Percentiles rank a stretch among this genome's conserved stretches.
Evolutionary conservation across 2,113 vertebrate species (phyloP).

Genomic region (Pygoscelis adeliae): DNA sequence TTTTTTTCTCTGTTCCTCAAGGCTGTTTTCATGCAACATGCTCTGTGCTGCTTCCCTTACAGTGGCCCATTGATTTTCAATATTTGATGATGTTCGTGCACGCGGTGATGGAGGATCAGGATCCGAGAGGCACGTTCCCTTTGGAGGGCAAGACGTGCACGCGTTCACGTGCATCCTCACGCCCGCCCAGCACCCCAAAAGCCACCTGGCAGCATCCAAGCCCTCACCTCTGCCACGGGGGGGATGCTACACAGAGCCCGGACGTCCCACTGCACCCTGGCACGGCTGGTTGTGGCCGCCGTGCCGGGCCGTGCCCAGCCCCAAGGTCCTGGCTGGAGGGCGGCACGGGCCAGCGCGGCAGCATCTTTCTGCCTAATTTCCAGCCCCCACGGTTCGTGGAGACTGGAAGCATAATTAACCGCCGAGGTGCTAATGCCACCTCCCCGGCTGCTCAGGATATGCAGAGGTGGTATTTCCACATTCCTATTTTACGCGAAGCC

Average conservation of each 20-base stretch:
- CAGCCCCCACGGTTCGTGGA: neutral
- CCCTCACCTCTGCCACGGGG: neutral
- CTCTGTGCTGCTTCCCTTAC: neutral
- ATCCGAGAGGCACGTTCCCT: fast-evolving
- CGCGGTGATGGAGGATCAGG: fast-evolving
- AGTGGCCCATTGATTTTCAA: neutral
- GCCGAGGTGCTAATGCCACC: fast-evolving
- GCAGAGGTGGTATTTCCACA: neutral
- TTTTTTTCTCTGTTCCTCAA: neutral
- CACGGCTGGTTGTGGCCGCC: neutral
- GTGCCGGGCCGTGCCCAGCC: neutral
- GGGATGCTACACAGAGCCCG: neutral
- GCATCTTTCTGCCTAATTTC: neutral
- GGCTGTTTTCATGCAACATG: neutral
- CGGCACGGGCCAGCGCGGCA: neutral
- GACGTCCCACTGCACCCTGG: neutral
- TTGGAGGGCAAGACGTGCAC: fast-evolving
- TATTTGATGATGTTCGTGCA: neutral
- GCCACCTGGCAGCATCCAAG: neutral
- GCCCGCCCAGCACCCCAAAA: neutral
- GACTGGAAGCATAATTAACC: neutral
- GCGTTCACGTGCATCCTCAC: fast-evolving
- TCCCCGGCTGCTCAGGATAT: neutral
- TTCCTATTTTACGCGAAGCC: neutral
- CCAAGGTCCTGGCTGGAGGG: fast-evolving